Base-by-base conservation (phyloP, 92 coral and sea anemone genomes). In the Desmophyllum pertusum region DNA sequence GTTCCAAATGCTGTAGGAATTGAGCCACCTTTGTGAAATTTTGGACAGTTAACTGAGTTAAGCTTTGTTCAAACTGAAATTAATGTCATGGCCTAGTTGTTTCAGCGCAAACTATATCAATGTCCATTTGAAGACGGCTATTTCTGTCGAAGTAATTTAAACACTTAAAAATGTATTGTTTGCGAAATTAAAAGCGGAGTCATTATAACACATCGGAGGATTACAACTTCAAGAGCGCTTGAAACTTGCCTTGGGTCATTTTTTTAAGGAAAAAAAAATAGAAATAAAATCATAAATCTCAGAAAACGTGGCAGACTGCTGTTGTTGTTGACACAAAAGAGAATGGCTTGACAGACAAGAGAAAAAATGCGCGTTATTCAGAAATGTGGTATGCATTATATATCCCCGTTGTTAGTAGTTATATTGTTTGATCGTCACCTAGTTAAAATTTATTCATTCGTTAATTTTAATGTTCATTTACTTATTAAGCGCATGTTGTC, bases 401-500 rank as follows among this genome's bases (percentile, higher is more conserved):
- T 19, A 31, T 37, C 18, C 42, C 55, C 14, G 46, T 81, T 51
- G 77, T 70, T 70, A 39, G 40, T 21, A 19, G 48, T 5, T 50
- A 67, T 35, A 21, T 70, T 71, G 79, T 71, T 62, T 72, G 35
- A 53, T 42, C 46, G 79, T 55, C 86, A 72, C 55, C 79, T 53
- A 17, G 86, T 57, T 50, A 73, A 71, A 82, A 79, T 79, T 82
- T 71, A 82, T 82, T 82, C 86, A 82, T 50, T 80, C 55, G 39
- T 68, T 68, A 79, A 41, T 59, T 79, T n/a, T 35, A 1, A 64
- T 25, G 76, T 78, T 80, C 84, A 80, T 70, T 82, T 37, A 69
- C 50, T 66, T 50, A 50, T 80, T 69, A 38, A 50, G 40, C 25
- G 76, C 39, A 27, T 21, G 69, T 50, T 27, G 67, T 52, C 59